Evolutionary conservation across 1,140 invertebrate species (phyloP), one percentile per base, ranked within the genome.

Genomic region (Lucilia sericata): DNA sequence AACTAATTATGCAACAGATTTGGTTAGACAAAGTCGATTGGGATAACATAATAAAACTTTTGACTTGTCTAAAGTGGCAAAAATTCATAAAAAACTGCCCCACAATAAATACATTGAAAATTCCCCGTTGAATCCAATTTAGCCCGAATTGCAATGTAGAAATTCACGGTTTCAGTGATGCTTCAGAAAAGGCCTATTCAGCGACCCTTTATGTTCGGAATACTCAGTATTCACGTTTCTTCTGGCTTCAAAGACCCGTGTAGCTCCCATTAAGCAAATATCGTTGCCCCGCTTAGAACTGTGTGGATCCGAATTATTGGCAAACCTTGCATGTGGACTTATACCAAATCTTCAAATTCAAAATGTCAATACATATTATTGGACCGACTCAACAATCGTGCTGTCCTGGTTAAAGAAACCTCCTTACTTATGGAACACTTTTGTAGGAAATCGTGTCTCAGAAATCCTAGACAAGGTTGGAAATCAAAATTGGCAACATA

Each of bases 401-500:
- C 74, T 75, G 25, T 14, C 74, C 21, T 75, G 74, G 74, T 34
- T 74, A 19, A 74, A 74, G 42, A 74, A 74, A 74, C 65, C 65
- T 2, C 65, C 65, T 1, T 75, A 25, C 14, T 34, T 8, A 34
- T 75, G 74, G 74, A 34, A 30, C 13, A 75, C 21, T 75, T 75
- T 75, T 13, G 74, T 75, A 9, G 74, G 30, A 75, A 75, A 75
- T 34, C 25, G 74, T 34, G 30, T 75, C 13, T 75, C 74, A 13
- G 74, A 75, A 34, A 75, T 75, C 30, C 30, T 75, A 14, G 25
- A 75, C 25, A 75, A 75, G 25, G 74, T 75, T 10, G 74, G 74
- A 34, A 75, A 75, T 34, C 21, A 75, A 75, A 75, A 75, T 36
- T 75, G 74, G 74, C 21, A 75, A 34, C 74, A 75, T 14, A 75